Conservation (phyloP, 2,888 invertebrate genomes). For the Euclidia mi region DNA sequence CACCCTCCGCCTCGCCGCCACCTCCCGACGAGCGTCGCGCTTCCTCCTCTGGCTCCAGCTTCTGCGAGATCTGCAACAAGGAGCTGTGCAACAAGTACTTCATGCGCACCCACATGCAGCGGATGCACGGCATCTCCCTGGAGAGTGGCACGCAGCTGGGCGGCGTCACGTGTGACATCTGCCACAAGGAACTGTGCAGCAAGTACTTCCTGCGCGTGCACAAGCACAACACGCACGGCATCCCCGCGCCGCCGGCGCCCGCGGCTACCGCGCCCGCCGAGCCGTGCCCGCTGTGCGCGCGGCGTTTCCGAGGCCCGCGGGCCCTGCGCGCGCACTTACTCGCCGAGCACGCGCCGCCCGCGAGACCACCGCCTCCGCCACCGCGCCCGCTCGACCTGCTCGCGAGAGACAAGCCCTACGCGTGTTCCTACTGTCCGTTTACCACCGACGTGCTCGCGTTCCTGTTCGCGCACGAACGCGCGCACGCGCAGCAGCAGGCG, state of each 20-base stretch:
- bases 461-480: constrained; percentile 97
- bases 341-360: constrained; percentile 94
- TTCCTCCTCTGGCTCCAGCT: constrained; percentile 93
- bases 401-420: constrained; percentile 93
- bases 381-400: constrained; percentile 90
- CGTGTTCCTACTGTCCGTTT: constrained; percentile 97
- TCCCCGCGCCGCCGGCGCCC: constrained; percentile 95
- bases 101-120: constrained; percentile 99
- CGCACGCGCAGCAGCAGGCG: constrained; percentile 90
- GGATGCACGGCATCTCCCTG: constrained; percentile 99
- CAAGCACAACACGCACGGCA: constrained; percentile 99
- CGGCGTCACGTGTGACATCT: constrained; percentile 98
- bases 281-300: constrained; percentile 95
- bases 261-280: constrained; percentile 82
- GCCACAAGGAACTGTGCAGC: constrained; percentile 99
- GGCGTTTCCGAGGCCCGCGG: constrained; percentile 96
- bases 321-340: constrained; percentile 96
- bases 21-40: constrained; percentile 87
- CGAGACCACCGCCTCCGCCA: constrained; percentile 79
- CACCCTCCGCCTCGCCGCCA: constrained; percentile 80
- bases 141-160: constrained; percentile 98
- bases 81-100: constrained; percentile 99
- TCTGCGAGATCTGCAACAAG: constrained; percentile 99
- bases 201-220: constrained; percentile 99
- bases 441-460: constrained; percentile 97